phyloP scores from a whole-genome alignment of 2,888 invertebrate genomes.

The Dendrolimus pini region DNA sequence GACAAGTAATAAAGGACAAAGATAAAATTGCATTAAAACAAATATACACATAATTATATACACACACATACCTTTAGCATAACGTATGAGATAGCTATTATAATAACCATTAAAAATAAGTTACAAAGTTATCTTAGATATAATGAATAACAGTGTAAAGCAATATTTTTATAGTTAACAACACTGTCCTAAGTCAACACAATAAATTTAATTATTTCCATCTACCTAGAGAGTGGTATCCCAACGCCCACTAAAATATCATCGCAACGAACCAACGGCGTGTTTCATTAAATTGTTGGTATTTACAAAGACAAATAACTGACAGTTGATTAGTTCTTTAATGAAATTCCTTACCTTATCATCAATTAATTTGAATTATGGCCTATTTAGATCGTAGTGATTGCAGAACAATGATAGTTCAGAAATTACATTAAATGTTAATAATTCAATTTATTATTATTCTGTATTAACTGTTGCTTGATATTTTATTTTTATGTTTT shows the following conservation, averaged over 20 bases:
- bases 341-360: conserved; percentile 23
- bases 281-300: conserved; percentile 15
- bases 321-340: conserved; percentile 27
- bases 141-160: background rate
- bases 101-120: background rate
- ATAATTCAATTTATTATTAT: no score
- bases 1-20: no score
- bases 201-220: background rate
- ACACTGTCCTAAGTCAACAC: background rate
- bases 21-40: no score
- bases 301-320: conserved; percentile 18
- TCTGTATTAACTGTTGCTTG: no score
- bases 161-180: background rate
- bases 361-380: background rate
- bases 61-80: no score
- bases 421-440: no score
- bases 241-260: conserved; percentile 10
- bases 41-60: no score
- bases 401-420: no score
- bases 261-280: conserved; percentile 15
- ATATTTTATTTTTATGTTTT: no score
- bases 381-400: no score
- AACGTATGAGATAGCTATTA: no score
- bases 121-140: background rate
- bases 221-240: background rate